A percentile compares a stretch with the other conserved stretches of the same genome.
phyloP scores from a whole-genome alignment of 2,797 vertebrate genomes.

The Pyrocephalus nanus region DNA sequence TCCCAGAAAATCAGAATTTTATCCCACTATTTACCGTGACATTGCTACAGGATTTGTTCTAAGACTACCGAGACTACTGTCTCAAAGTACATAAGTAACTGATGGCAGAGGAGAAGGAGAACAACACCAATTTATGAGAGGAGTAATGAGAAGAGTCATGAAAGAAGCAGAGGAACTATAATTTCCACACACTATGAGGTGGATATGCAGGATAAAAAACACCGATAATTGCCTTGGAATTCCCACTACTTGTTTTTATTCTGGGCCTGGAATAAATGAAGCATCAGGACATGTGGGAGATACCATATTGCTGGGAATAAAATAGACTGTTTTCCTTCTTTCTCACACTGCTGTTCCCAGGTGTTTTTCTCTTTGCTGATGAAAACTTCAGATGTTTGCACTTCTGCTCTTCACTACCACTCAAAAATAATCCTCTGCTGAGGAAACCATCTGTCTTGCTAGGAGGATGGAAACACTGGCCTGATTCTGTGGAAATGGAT shows the following conservation, averaged over 20 bases:
- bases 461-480: neutral
- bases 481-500: neutral
- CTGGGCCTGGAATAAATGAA: neutral
- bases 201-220: neutral
- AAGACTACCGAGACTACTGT: neutral
- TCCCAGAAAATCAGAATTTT: neutral
- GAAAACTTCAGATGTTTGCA: neutral
- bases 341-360: neutral
- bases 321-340: neutral
- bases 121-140: neutral
- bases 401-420: neutral
- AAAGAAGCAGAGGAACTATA: neutral
- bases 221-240: neutral
- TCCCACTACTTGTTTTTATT: neutral
- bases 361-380: neutral
- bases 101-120: neutral
- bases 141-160: neutral
- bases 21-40: neutral
- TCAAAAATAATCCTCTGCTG: neutral
- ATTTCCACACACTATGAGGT: neutral
- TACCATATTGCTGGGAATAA: neutral
- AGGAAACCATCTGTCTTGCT: neutral
- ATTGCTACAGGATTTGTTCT: neutral
- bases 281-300: neutral
- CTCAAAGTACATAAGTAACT: neutral